Evolutionary conservation across 1,140 invertebrate genomes (phyloP).

Genomic region (Acyrthosiphon pisum): DNA sequence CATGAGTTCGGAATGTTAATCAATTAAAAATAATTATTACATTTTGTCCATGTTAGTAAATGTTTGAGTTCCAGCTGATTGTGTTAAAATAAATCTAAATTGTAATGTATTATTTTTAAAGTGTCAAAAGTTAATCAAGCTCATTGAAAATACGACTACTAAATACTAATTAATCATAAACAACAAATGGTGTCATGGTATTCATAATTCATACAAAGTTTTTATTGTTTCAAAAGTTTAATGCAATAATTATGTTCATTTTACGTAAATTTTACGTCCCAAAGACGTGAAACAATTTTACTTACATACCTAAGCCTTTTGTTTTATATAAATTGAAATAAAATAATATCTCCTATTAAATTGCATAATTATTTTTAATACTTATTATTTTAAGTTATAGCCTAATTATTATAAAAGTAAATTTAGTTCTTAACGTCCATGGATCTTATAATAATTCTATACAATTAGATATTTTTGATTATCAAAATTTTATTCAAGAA

Average conservation of each 20-base stretch:
- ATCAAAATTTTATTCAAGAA: not conserved
- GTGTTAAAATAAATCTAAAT: constrained; percentile 1
- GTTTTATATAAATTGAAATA: not conserved
- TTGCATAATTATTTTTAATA: not conserved
- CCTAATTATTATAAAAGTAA: not conserved
- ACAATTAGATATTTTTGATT: not conserved
- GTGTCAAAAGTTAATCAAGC: not conserved
- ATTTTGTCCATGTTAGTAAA: not conserved
- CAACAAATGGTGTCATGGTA: not conserved
- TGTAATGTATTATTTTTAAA: not conserved
- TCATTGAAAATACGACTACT: not conserved
- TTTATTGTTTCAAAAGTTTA: constrained; percentile 4
- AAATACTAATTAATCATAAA: not conserved
- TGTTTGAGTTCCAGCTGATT: not conserved
- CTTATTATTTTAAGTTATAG: not conserved
- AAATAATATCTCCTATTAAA: not conserved
- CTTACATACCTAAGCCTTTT: not conserved
- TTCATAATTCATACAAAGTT: not conserved
- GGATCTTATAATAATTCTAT: not conserved
- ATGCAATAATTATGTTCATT: not conserved
- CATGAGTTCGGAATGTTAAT: not conserved
- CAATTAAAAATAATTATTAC: not conserved
- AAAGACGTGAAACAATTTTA: not conserved
- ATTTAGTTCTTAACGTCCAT: not conserved
- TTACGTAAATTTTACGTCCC: not conserved